These are phyloP conservation scores for Sebastes schlegelii DNA, from an alignment of 2,113 vertebrate species.

Conservation along the genomic window DNA sequence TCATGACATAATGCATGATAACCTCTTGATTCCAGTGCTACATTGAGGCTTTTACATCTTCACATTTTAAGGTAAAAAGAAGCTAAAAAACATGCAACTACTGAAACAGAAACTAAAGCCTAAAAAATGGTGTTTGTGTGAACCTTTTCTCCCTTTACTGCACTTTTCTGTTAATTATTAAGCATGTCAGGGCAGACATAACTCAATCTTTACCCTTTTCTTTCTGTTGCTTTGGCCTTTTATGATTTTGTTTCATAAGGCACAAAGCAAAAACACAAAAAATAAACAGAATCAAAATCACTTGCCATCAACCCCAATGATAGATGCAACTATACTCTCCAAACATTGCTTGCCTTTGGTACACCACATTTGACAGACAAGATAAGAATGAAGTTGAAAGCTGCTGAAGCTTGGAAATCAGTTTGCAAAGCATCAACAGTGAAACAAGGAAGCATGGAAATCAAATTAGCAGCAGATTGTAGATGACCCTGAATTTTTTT, in stretches of 20 bases:
- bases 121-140: background rate
- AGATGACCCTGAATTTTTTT: slow-evolving; percentile 36
- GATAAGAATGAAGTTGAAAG: slow-evolving; percentile 2
- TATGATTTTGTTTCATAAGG: background rate
- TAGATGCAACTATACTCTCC: background rate
- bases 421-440: background rate
- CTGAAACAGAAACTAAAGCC: slow-evolving; percentile 10
- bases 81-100: background rate
- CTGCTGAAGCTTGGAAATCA: slow-evolving; percentile 10
- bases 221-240: background rate
- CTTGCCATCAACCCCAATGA: background rate
- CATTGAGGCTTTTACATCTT: background rate
- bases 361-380: background rate
- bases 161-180: slow-evolving; percentile 55
- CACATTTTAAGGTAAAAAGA: slow-evolving; percentile 4
- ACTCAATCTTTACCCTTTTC: slow-evolving; percentile 5
- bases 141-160: background rate
- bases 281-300: background rate
- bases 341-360: background rate
- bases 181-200: background rate
- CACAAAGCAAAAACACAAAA: background rate
- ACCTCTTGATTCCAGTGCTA: background rate
- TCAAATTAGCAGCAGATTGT: slow-evolving; percentile 13
- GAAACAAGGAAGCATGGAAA: slow-evolving; percentile 22
- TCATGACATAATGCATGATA: slow-evolving; percentile 5